These are phyloP conservation scores for Pygocentrus nattereri DNA, from an alignment of 2,797 vertebrate genomes.

Conservation along the genomic window DNA sequence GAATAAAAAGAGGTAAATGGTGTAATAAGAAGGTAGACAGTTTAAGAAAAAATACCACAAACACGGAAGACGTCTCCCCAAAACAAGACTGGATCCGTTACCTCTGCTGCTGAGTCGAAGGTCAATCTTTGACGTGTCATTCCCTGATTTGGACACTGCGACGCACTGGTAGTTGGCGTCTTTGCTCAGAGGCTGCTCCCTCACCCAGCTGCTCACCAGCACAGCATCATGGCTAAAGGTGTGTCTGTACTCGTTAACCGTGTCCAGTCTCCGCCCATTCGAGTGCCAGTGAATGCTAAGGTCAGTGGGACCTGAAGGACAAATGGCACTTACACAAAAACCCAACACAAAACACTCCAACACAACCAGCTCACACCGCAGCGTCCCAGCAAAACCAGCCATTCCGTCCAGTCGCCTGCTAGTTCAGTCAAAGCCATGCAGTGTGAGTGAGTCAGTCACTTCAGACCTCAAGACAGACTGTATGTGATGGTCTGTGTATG, in stretches of 20 bases:
- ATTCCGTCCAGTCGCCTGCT: background rate
- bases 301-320: constrained; percentile 85
- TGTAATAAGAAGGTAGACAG: too few relatives aligned
- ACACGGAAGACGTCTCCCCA: too few relatives aligned
- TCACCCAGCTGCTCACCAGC: constrained; percentile 90
- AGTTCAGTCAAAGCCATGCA: background rate
- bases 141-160: constrained; percentile 80
- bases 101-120: constrained; percentile 78
- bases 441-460: background rate
- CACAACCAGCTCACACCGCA: background rate
- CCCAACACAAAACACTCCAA: background rate
- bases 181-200: constrained; percentile 76
- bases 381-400: background rate
- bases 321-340: constrained; percentile 63
- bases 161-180: constrained; percentile 86
- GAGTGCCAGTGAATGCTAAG: constrained; percentile 87
- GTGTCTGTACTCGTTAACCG: constrained; percentile 77
- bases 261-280: constrained; percentile 81
- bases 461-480: background rate
- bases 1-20: too few relatives aligned
- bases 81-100: constrained; percentile 44
- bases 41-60: too few relatives aligned
- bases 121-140: constrained; percentile 75
- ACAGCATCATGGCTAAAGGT: constrained; percentile 73
- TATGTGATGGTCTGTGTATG: background rate